Conservation (phyloP, 2,113 vertebrate genomes). For the Phalacrocorax pelagicus region DNA sequence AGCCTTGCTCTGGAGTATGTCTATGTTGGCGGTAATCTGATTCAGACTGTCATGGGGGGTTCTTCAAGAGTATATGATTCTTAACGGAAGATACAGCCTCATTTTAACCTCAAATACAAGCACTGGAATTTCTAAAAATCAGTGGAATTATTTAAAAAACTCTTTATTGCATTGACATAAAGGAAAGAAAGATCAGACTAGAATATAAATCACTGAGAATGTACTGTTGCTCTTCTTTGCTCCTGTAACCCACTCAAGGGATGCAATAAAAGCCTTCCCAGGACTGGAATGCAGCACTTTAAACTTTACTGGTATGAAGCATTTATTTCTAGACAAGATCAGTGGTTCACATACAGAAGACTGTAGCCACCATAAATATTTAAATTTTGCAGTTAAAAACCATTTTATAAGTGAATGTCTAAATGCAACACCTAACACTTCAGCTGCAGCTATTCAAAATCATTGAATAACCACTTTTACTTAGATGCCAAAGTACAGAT, state of each 20-base stretch:
- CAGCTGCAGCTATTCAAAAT: not conserved
- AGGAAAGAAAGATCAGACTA: not conserved
- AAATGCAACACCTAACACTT: not conserved
- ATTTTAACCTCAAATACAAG: not conserved
- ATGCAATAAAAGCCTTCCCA: not conserved
- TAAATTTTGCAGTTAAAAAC: not conserved
- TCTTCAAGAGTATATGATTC: not conserved
- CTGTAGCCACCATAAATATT: not conserved
- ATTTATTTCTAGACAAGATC: not conserved
- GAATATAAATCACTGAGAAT: not conserved
- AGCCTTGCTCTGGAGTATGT: not conserved
- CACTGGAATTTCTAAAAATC: not conserved
- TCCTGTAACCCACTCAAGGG: not conserved
- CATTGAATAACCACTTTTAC: not conserved
- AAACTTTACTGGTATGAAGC: not conserved
- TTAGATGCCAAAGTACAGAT: not conserved
- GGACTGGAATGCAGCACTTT: not conserved
- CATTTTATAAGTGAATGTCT: not conserved
- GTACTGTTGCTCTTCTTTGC: not conserved
- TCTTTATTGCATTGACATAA: not conserved
- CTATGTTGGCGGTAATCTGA: not conserved
- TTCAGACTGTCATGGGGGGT: not conserved
- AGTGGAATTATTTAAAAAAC: not conserved
- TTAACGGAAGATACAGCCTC: not conserved
- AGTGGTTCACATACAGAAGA: not conserved